Base-by-base conservation (phyloP, 1,140 invertebrate species). In the Mya arenaria region DNA sequence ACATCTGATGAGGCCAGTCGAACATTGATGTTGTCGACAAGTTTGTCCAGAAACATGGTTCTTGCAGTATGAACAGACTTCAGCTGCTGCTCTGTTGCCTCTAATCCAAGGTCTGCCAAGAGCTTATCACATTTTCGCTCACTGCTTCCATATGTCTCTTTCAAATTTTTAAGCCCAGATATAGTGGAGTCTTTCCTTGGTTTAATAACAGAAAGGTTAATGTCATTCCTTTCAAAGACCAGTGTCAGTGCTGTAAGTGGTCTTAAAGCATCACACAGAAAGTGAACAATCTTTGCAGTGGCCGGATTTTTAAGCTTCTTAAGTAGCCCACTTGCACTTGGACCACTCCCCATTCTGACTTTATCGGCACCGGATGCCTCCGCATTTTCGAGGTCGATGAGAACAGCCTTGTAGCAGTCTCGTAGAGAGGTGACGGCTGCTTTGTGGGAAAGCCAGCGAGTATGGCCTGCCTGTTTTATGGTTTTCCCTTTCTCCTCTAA, bases 381-480 rank as follows among this genome's bases (percentile, higher is more conserved):
- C 23, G 68, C 39, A 71, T 71, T 71, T 32, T 71, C 68, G 8
- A 71, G 34, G 44, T 71, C 68, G 25, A 52, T 52, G 39, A 68
- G 13, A n/a, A 71, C 66, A 52, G 39, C 34, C 10, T 3, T 4
- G 32, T 56, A 73, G 56, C 48, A 15, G 30, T 58, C 69, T 58
- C 37, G 37, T 3, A 69, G 25, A 10, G 66, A 69, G 17, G n/a
- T 3, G 15, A 69, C 39, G 32, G 66, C 66, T 28, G 44, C 66
- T 28, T 48, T 4, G 32, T 69, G 66, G 32, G 66, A 69, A 25
- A 69, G 25, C 66, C 66, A 69, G 17, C 41, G 2, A 13, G 41
- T 69, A 30, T 69, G 23, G 39, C 39, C 66, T 13, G 32, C 41
- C 19, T 48, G 17, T 48, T 69, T 32, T 10, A 28, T 32, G 23